Percentiles rank a stretch among this genome's conserved stretches.
Evolutionary conservation across 2,797 vertebrate genomes (phyloP).

Genomic region (Takifugu ocellatus): DNA sequence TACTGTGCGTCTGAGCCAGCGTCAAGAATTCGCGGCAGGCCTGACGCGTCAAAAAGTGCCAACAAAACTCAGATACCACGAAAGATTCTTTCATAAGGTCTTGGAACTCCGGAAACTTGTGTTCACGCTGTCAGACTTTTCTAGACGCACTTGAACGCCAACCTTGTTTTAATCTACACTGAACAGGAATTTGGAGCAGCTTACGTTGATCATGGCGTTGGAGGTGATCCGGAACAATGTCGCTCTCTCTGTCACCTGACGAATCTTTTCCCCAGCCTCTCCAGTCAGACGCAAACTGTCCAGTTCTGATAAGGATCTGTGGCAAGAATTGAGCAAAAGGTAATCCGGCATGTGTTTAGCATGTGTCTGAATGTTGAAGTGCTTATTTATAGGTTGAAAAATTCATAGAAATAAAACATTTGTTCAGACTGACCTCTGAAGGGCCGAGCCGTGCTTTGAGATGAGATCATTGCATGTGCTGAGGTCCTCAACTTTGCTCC

Average conservation of each 20-base stretch:
- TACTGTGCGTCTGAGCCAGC: conserved; percentile 90
- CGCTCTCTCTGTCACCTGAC: conserved; percentile 93
- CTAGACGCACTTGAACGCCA: neutral
- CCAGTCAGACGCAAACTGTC: conserved; percentile 87
- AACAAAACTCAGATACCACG: neutral
- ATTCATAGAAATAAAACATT: no score
- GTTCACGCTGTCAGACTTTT: neutral
- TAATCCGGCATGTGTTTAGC: neutral
- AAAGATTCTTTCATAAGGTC: neutral
- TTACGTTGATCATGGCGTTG: conserved; percentile 98
- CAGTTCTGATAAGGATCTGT: conserved; percentile 92
- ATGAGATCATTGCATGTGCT: conserved; percentile 97
- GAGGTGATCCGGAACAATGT: conserved; percentile 97
- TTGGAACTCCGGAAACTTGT: neutral
- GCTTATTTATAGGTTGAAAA: neutral
- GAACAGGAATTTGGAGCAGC: conserved; percentile 23
- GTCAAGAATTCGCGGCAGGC: conserved; percentile 91
- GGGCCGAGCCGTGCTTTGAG: conserved; percentile 93
- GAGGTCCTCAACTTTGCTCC: conserved; percentile 94
- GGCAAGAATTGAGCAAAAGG: conserved; percentile 24
- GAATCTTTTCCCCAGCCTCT: conserved; percentile 93
- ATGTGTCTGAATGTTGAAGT: neutral
- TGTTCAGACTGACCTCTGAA: conserved; percentile 79
- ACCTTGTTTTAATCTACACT: neutral
- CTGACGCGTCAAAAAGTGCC: conserved; percentile 57